A percentile compares a stretch with the other conserved stretches of the same genome.
phyloP scores from a whole-genome alignment of 2,797 vertebrate species.

The Pitangus sulphuratus region DNA sequence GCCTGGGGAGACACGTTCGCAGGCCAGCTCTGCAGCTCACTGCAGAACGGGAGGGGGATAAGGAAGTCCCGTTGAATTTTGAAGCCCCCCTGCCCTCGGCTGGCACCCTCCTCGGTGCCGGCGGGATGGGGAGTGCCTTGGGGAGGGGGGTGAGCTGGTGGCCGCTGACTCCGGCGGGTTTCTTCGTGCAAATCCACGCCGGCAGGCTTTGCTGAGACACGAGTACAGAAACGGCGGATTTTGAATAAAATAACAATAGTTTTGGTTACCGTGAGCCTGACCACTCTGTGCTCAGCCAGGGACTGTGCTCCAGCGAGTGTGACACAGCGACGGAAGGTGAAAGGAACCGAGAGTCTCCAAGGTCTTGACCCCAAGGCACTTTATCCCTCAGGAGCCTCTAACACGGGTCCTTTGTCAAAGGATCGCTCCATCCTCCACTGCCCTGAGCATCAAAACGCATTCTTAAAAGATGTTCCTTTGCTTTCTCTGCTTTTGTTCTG shows the following conservation, averaged over 20 bases:
- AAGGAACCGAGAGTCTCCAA: neutral
- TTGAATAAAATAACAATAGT: neutral
- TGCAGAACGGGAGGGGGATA: rapidly evolving
- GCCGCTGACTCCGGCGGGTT: neutral
- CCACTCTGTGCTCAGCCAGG: rapidly evolving
- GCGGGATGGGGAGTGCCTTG: neutral
- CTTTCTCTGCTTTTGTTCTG: neutral
- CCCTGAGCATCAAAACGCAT: neutral
- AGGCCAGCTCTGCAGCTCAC: rapidly evolving
- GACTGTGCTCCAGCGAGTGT: rapidly evolving
- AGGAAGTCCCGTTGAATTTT: neutral
- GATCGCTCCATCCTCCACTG: neutral
- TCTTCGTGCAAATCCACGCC: neutral
- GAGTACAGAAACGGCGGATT: neutral
- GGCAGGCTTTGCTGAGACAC: neutral
- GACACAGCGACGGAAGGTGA: rapidly evolving
- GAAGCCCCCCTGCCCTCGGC: neutral
- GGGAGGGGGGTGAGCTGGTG: neutral
- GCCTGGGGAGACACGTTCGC: neutral
- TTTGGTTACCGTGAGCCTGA: rapidly evolving
- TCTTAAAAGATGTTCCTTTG: neutral
- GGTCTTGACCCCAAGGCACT: neutral
- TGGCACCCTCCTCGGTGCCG: neutral
- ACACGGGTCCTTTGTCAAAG: neutral
- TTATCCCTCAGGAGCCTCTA: neutral